phyloP scores from a whole-genome alignment of 2,797 vertebrate genomes.

The Siniperca undulata region DNA sequence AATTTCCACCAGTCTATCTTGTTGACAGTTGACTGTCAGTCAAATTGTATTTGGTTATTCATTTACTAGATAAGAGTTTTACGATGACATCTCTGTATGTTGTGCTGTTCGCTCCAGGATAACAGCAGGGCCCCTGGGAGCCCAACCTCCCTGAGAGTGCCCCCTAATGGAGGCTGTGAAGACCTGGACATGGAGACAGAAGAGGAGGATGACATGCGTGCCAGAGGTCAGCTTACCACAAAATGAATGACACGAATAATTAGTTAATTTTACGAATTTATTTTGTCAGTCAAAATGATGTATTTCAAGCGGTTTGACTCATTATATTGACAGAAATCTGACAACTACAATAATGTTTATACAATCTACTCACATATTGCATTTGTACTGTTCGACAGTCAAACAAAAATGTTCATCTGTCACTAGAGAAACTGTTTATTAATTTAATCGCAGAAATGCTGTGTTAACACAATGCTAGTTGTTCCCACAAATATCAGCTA shows the following conservation, averaged over 20 bases:
- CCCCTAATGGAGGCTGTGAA: slow-evolving; percentile 89
- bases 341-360: not conserved
- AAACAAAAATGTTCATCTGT: not conserved
- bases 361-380: not conserved
- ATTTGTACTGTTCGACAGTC: not conserved
- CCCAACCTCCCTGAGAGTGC: slow-evolving; percentile 90
- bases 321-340: not conserved
- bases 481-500: not conserved
- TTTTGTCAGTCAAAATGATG: not conserved
- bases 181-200: slow-evolving; percentile 95
- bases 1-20: not conserved
- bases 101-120: slow-evolving; percentile 81
- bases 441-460: not conserved
- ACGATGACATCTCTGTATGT: slow-evolving; percentile 21
- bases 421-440: not conserved
- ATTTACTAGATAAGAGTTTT: slow-evolving; percentile 37
- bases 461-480: not conserved
- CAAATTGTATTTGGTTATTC: slow-evolving; percentile 7
- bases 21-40: slow-evolving; percentile 14
- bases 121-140: slow-evolving; percentile 88
- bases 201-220: slow-evolving; percentile 93
- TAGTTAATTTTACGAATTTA: not conserved
- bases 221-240: slow-evolving; percentile 86
- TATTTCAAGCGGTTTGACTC: not conserved
- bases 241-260: not conserved